Conservation (phyloP, 2,113 vertebrate species). For the Erinaceus europaeus region DNA sequence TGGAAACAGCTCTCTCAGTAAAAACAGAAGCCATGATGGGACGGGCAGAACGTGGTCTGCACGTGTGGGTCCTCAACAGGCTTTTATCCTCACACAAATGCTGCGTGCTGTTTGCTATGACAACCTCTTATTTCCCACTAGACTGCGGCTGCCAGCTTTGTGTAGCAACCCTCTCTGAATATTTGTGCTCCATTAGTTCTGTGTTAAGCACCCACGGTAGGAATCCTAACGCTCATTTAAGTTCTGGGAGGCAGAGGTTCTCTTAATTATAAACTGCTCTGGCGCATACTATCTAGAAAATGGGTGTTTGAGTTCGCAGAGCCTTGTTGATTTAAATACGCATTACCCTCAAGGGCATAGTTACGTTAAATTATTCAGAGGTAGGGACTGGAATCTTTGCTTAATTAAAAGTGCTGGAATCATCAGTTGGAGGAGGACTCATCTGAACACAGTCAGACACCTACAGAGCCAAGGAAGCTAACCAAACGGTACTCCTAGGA, state of each 20-base stretch:
- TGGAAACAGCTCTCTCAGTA: accelerated
- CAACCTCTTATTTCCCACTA: background rate
- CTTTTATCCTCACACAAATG: too few relatives aligned
- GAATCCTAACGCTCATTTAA: background rate
- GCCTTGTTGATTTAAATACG: conserved; percentile 49
- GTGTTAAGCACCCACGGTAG: background rate
- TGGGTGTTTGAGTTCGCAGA: background rate
- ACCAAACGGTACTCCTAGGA: background rate
- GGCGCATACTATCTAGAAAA: conserved; percentile 30
- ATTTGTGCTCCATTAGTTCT: background rate
- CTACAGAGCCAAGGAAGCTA: conserved; percentile 20
- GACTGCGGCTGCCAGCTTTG: background rate
- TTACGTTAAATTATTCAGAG: conserved; percentile 51
- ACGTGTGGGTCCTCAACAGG: too few relatives aligned
- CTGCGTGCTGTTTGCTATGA: background rate
- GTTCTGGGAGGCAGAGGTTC: background rate
- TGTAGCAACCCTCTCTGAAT: background rate
- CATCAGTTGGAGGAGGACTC: conserved; percentile 37
- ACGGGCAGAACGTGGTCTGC: too few relatives aligned
- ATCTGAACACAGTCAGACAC: conserved; percentile 34
- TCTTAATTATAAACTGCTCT: conserved; percentile 12
- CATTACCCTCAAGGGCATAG: background rate
- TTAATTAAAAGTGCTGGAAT: conserved; percentile 62
- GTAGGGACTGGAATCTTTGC: background rate
- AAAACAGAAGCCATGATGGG: too few relatives aligned